Base-by-base conservation (phyloP, 2,113 vertebrate species). In the Nannobrachium achirus region DNA sequence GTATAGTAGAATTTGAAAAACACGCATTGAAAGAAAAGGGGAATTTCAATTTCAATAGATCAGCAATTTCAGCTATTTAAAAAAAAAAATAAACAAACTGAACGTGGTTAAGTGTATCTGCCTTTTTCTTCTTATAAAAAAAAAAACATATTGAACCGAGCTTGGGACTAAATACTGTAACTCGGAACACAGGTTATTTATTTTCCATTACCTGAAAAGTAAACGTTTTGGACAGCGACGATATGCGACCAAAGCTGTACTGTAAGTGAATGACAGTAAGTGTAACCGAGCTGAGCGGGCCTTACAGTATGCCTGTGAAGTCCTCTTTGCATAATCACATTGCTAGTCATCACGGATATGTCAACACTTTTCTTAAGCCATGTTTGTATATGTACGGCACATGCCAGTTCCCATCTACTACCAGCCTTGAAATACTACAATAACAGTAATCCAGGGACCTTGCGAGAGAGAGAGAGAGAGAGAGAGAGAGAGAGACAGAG, bases 281-380 rank as follows among this genome's bases (percentile, higher is more conserved):
- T 41, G 56, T 59, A 72, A 69, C 41, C 64, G 44, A 71, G 49
- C 49, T 40, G 19, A 76, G 52, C 71, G 57, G 51, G 25, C 42
- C 46, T 58, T 46, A 53, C 48, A 73, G 59, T 79, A 68, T 62
- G 38, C 76, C 59, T 69, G 62, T 10, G 13, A n/a, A 10, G 9
- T 55, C 56, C 62, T 55, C 62, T 65, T 63, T 66, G 44, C 45
- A 76, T 69, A 63, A 78, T 78, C 63, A 75, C 70, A 66, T n/a
- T 42, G 18, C 15, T 40, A 79, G 63, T 62, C 77, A 82, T 53
- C 68, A 56, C 25, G 56, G 63, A n/a, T 19, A 64, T 72, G 52
- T 68, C 20, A 45, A 60, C 55, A 73, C 42, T 69, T 65, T 55
- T 72, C 40, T 13, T 55, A 73, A 71, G 15, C 0, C 15, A 61